Evolutionary conservation across 2,888 invertebrate species (phyloP).

Genomic region (Herminia tarsipennalis): DNA sequence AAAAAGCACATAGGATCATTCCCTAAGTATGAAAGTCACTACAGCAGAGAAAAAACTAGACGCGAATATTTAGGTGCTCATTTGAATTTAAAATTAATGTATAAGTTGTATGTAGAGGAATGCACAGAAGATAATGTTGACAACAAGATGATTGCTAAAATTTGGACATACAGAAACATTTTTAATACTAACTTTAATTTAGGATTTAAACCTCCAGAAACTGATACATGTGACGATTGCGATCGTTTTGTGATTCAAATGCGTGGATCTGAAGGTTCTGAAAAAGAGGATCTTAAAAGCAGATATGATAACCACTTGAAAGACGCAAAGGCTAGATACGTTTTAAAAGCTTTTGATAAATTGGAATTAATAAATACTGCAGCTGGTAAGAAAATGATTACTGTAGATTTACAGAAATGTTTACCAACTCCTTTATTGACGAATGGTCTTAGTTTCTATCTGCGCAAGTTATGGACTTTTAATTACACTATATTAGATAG

Average conservation of each 20-base stretch:
- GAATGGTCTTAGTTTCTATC: slow-evolving; percentile 17
- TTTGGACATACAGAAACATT: too few relatives aligned
- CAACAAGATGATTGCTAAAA: too few relatives aligned
- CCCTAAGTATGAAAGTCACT: too few relatives aligned
- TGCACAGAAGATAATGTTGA: too few relatives aligned
- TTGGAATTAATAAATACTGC: not conserved
- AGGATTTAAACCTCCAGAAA: slow-evolving; percentile 6
- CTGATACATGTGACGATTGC: slow-evolving; percentile 3
- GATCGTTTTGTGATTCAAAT: not conserved
- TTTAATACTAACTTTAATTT: slow-evolving; percentile 1
- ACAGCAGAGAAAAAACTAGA: too few relatives aligned
- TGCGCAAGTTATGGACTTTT: slow-evolving; percentile 17
- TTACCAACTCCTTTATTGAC: slow-evolving; percentile 15
- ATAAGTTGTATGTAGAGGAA: too few relatives aligned
- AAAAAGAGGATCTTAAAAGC: not conserved
- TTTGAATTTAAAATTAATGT: too few relatives aligned
- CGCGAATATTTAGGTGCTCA: too few relatives aligned
- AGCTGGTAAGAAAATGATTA: not conserved
- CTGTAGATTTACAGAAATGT: slow-evolving; percentile 20
- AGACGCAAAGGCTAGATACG: slow-evolving; percentile 6
- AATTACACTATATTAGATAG: slow-evolving; percentile 6
- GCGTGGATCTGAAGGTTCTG: not conserved
- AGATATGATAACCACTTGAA: slow-evolving; percentile 4
- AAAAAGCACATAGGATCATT: too few relatives aligned
- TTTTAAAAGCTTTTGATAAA: slow-evolving; percentile 8